phyloP scores from a whole-genome alignment of 2,113 vertebrate genomes.

The Gymnogyps californianus region DNA sequence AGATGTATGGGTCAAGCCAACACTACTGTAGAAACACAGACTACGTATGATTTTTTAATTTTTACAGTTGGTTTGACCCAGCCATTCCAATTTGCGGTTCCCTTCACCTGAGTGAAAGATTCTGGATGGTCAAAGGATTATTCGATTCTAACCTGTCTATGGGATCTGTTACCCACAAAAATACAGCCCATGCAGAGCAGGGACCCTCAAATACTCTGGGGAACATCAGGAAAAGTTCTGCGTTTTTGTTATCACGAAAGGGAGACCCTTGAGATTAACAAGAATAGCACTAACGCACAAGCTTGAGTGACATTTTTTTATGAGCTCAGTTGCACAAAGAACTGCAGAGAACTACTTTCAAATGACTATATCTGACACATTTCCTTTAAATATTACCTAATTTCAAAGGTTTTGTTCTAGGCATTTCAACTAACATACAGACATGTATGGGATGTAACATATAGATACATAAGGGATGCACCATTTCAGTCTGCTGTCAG shows the following conservation, averaged over 20 bases:
- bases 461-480: background rate
- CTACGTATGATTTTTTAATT: background rate
- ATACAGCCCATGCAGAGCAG: background rate
- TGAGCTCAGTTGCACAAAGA: constrained; percentile 31
- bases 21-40: background rate
- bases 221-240: background rate
- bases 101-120: background rate
- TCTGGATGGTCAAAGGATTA: background rate
- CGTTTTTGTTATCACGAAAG: background rate
- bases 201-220: background rate
- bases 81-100: background rate
- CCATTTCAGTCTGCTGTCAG: background rate
- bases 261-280: constrained; percentile 35
- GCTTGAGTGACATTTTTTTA: constrained; percentile 19
- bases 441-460: background rate
- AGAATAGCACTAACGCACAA: constrained; percentile 31
- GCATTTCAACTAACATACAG: background rate
- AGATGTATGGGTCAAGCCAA: background rate
- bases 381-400: constrained; percentile 1
- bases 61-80: background rate
- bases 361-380: background rate
- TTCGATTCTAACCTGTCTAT: background rate
- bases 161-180: background rate
- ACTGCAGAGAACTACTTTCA: constrained; percentile 4
- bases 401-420: constrained; percentile 16